Conservation (phyloP, 2,888 invertebrate species). For the Tinea pellionella region DNA sequence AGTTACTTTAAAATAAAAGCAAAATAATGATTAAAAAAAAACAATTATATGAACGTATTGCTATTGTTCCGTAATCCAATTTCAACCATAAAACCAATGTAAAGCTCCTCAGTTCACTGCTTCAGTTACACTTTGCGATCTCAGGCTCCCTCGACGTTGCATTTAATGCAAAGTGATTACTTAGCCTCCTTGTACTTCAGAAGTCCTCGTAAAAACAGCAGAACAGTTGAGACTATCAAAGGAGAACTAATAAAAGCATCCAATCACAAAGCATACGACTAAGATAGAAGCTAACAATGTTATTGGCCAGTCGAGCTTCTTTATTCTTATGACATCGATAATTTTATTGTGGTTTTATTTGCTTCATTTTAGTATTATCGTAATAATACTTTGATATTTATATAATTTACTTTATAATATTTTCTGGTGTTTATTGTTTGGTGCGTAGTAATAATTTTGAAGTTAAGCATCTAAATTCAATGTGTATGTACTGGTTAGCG, state of each 20-base stretch:
- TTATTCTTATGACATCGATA: slow-evolving; percentile 21
- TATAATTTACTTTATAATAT: background rate
- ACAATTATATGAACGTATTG: background rate
- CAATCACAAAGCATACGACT: slow-evolving; percentile 26
- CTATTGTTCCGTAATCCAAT: background rate
- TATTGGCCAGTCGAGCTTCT: slow-evolving; percentile 6
- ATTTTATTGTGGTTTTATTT: slow-evolving; percentile 18
- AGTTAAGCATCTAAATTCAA: background rate
- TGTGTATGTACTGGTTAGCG: background rate
- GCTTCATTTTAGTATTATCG: slow-evolving; percentile 2
- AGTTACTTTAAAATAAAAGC: background rate
- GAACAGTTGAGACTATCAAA: slow-evolving; percentile 46
- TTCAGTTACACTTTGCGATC: background rate
- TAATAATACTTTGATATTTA: background rate
- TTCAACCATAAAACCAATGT: background rate
- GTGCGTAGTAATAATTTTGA: background rate
- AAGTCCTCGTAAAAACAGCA: slow-evolving; percentile 35
- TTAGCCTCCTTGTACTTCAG: slow-evolving; percentile 12
- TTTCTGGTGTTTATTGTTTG: background rate
- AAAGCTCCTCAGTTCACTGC: background rate
- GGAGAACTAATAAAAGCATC: slow-evolving; percentile 49
- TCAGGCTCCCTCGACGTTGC: slow-evolving; percentile 6
- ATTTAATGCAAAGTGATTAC: slow-evolving; percentile 16
- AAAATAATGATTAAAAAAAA: background rate
- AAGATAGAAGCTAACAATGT: slow-evolving; percentile 11